Evolutionary conservation across 2,797 vertebrate species (phyloP).

Genomic region (Xerus rutilus): DNA sequence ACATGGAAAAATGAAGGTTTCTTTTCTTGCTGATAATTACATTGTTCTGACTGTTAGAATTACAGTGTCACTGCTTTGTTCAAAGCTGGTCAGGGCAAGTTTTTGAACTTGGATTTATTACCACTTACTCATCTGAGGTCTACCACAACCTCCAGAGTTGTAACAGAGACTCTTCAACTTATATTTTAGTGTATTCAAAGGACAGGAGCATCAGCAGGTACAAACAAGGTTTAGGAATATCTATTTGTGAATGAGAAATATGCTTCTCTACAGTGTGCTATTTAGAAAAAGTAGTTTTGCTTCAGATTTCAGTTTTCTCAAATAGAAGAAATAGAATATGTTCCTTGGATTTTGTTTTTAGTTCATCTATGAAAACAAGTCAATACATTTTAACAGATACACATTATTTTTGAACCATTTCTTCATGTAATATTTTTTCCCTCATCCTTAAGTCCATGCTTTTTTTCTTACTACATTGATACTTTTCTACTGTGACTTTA

Average conservation of each 20-base stretch:
- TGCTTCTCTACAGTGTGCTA: background rate
- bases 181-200: background rate
- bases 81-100: conserved; percentile 82
- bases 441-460: background rate
- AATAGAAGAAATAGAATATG: conserved; percentile 5
- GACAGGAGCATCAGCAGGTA: background rate
- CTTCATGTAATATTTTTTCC: conserved; percentile 18
- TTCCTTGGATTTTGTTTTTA: background rate
- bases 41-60: conserved; percentile 78
- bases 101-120: conserved; percentile 74
- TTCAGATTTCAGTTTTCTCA: conserved; percentile 23
- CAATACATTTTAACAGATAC: background rate
- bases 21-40: conserved; percentile 75
- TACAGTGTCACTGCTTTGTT: conserved; percentile 79
- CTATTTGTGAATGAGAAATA: conserved; percentile 20
- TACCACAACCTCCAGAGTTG: background rate
- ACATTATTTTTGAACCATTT: conserved; percentile 1
- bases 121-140: conserved; percentile 40
- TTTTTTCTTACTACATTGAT: conserved; percentile 41
- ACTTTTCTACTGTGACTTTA: conserved; percentile 59
- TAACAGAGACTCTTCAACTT: conserved; percentile 46
- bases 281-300: background rate
- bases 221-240: background rate
- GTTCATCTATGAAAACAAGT: conserved; percentile 18
- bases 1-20: conserved; percentile 65